Conservation (phyloP, 2,113 vertebrate genomes). For the Motacilla alba region DNA sequence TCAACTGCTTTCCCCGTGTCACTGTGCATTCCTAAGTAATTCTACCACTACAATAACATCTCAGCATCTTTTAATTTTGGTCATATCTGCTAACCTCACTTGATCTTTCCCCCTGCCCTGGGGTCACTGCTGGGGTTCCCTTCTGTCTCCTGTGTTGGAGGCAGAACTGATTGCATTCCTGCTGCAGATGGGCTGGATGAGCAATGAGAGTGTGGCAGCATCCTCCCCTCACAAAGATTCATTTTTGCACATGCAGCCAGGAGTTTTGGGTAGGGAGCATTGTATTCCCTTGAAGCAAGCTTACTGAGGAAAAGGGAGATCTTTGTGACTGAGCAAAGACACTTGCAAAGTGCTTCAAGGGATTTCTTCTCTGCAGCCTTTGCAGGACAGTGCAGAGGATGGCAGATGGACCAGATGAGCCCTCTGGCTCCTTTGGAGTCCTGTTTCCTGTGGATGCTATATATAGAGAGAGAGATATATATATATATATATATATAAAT, state of each 20-base stretch:
- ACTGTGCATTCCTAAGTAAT: neutral
- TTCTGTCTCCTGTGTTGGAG: neutral
- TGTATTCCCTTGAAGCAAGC: neutral
- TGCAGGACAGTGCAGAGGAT: neutral
- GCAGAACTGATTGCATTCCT: neutral
- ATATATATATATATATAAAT: too few species aligned
- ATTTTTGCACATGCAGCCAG: neutral
- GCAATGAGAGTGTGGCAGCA: neutral
- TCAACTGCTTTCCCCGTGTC: neutral
- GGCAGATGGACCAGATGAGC: conserved; percentile 30
- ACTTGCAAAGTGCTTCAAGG: neutral
- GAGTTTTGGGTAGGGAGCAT: neutral
- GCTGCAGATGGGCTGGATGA: neutral
- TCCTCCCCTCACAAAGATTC: neutral
- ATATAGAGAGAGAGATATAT: too few species aligned
- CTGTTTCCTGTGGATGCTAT: neutral
- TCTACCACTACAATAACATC: neutral
- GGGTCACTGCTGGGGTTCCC: neutral
- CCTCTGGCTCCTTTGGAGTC: neutral
- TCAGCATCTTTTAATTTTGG: neutral
- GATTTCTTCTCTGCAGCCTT: neutral
- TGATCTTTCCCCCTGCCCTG: neutral
- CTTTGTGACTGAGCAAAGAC: neutral
- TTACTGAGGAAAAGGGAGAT: neutral
- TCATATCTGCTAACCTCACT: neutral